A percentile compares a stretch with the other conserved stretches of the same genome.
Conservation (phyloP, 2,797 vertebrate genomes). For the Hydrolagus colliei region DNA sequence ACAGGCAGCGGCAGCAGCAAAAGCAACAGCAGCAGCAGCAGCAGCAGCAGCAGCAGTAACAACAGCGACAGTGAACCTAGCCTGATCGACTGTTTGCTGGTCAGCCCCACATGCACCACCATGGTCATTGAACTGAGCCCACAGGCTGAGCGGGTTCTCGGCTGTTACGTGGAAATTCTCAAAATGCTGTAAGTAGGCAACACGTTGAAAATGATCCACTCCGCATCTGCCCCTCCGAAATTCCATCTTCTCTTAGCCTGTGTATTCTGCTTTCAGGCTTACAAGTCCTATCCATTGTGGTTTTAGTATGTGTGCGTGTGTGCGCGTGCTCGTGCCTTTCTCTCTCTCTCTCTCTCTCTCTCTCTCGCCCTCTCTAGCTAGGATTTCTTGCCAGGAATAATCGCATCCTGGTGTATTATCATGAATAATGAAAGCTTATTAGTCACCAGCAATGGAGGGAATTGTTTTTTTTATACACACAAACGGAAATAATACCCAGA, state of each 20-base stretch:
- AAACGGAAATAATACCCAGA: neutral
- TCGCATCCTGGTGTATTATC: too few relatives aligned
- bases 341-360: too few relatives aligned
- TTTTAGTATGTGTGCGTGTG: too few relatives aligned
- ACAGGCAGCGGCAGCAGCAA: constrained; percentile 46
- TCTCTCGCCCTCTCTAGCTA: too few relatives aligned
- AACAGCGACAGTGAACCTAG: constrained; percentile 83
- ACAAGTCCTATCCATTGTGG: too few relatives aligned
- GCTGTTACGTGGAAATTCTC: constrained; percentile 94
- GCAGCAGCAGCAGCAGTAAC: constrained; percentile 13
- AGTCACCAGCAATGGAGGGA: neutral
- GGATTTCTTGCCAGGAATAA: too few relatives aligned
- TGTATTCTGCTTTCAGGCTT: neutral
- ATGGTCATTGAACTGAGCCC: constrained; percentile 93
- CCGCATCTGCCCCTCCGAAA: neutral
- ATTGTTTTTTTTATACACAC: neutral
- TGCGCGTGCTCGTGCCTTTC: too few relatives aligned
- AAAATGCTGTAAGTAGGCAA: constrained; percentile 88
- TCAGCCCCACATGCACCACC: constrained; percentile 86
- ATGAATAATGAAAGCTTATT: neutral
- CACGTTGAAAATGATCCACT: neutral
- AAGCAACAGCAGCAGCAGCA: neutral
- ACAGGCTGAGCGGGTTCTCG: constrained; percentile 89
- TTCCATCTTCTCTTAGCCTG: neutral
- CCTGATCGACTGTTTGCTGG: constrained; percentile 95